phyloP scores from a whole-genome alignment of 2,797 vertebrate species.

The Tadarida brasiliensis region DNA sequence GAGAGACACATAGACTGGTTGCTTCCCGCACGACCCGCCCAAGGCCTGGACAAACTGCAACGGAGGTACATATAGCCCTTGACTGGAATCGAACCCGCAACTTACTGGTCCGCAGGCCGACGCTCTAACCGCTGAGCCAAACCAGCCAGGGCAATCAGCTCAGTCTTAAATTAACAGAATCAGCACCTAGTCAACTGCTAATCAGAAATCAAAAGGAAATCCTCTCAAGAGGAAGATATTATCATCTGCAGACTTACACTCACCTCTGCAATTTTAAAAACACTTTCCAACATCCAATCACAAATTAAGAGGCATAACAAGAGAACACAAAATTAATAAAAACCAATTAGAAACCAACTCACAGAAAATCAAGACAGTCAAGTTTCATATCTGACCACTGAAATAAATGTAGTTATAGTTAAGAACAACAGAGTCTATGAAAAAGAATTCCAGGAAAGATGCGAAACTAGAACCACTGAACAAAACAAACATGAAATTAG shows the following conservation, averaged over 20 bases:
- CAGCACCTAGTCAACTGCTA: neutral
- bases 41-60: too few relatives aligned
- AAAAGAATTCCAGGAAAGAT: neutral
- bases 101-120: too few relatives aligned
- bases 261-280: neutral
- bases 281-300: neutral
- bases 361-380: neutral
- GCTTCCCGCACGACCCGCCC: too few relatives aligned
- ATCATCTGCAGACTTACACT: neutral
- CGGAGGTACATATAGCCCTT: too few relatives aligned
- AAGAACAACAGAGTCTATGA: neutral
- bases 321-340: neutral
- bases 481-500: constrained; percentile 36
- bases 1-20: too few relatives aligned
- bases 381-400: neutral
- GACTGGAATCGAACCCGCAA: too few relatives aligned
- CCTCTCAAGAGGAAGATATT: neutral
- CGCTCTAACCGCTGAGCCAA: too few relatives aligned
- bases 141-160: too few relatives aligned
- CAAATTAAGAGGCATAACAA: neutral
- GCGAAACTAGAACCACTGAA: neutral
- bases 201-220: neutral
- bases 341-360: neutral
- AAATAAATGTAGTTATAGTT: neutral
- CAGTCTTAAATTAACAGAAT: neutral